Percentiles rank a stretch among this genome's conserved stretches.
Conservation (phyloP, 2,888 invertebrate species). For the Eristalinus aeneus region DNA sequence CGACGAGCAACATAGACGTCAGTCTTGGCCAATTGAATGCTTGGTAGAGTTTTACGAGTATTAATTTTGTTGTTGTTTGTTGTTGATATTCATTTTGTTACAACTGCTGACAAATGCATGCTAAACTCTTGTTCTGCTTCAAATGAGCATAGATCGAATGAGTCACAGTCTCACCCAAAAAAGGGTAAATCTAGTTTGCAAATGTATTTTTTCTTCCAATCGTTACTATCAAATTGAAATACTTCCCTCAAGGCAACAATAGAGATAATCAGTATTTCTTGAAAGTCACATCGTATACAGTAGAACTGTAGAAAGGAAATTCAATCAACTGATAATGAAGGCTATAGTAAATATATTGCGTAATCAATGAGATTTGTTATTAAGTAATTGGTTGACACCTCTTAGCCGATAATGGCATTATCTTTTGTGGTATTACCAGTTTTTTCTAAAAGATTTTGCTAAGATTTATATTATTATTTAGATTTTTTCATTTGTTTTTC, state of each 20-base stretch:
- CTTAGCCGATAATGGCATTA: background rate
- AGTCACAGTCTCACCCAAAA: background rate
- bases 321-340: conserved; percentile 39
- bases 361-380: conserved; percentile 27
- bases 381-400: conserved; percentile 22
- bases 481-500: background rate
- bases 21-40: background rate
- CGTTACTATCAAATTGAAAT: background rate
- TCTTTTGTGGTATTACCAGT: conserved; percentile 13
- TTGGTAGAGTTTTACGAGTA: background rate
- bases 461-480: background rate
- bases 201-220: background rate
- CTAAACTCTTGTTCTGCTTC: background rate
- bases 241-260: background rate
- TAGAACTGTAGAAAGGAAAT: background rate
- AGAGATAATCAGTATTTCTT: background rate
- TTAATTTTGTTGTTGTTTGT: too few relatives aligned
- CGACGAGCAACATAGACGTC: background rate
- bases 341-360: conserved; percentile 13
- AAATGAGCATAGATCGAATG: background rate
- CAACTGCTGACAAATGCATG: background rate
- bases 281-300: background rate
- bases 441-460: background rate
- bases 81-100: background rate
- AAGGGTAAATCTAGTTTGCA: background rate